Conservation (phyloP, 1,140 invertebrate species). For the Thereuonema tuberculata region DNA sequence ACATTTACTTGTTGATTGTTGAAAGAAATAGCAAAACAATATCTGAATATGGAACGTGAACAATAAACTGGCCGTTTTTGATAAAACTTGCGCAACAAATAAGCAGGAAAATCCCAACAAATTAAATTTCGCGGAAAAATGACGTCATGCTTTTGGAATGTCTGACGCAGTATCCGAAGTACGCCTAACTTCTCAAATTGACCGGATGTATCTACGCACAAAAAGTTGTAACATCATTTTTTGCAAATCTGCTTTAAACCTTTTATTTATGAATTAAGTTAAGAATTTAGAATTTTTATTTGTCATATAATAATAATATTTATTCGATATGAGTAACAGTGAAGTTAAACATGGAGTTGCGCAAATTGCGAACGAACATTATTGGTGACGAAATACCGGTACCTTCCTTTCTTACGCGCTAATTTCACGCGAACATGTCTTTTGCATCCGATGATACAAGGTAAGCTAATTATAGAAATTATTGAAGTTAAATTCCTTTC, state of each 20-base stretch:
- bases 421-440: constrained; percentile 9
- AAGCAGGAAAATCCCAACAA: too few species aligned
- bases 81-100: too few species aligned
- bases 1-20: too few species aligned
- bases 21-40: too few species aligned
- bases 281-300: neutral
- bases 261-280: neutral
- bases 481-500: neutral
- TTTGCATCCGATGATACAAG: constrained; percentile 5
- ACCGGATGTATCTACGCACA: neutral
- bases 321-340: too few species aligned
- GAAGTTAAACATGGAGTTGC: too few species aligned
- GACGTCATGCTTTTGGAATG: neutral
- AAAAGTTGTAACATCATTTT: neutral
- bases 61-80: too few species aligned
- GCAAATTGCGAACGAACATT: neutral
- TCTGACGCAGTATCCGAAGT: neutral
- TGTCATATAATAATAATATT: too few species aligned
- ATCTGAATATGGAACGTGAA: too few species aligned
- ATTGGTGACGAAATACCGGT: constrained; percentile 1
- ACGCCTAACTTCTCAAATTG: too few species aligned
- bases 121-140: constrained; percentile 1
- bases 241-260: neutral
- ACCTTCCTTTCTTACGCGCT: constrained; percentile 5
- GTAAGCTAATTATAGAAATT: neutral